Evolutionary conservation across 2,888 invertebrate genomes (phyloP).

Genomic region (Myathropa florea): DNA sequence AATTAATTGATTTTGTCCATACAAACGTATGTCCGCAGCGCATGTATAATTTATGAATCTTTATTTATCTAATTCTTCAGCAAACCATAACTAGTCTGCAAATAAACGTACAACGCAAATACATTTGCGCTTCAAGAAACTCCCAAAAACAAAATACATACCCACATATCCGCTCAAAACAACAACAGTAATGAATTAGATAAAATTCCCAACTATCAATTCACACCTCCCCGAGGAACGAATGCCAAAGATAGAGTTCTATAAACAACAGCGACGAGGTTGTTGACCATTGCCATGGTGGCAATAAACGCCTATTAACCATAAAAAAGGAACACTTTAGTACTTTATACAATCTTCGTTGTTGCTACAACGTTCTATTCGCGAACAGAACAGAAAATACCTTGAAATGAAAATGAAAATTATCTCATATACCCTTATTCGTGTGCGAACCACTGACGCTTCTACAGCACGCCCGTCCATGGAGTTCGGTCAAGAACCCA

Average conservation of each 20-base stretch:
- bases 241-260: constrained; percentile 3
- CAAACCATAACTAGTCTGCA: not conserved
- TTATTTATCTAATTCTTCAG: not conserved
- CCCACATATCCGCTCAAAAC: not conserved
- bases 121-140: constrained; percentile 30
- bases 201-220: constrained; percentile 58
- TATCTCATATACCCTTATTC: constrained; percentile 52
- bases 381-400: constrained; percentile 46
- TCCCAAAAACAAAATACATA: not conserved
- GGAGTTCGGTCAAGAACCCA: constrained; percentile 34
- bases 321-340: constrained; percentile 46
- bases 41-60: not conserved
- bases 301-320: constrained; percentile 59
- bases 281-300: constrained; percentile 56
- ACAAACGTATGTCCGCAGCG: not conserved
- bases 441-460: constrained; percentile 11
- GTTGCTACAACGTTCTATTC: constrained; percentile 26
- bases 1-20: not conserved
- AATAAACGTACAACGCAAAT: constrained; percentile 29
- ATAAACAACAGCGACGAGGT: constrained; percentile 37
- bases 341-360: constrained; percentile 10
- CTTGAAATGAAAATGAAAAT: constrained; percentile 74
- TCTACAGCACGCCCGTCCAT: not conserved
- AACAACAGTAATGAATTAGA: constrained; percentile 11
- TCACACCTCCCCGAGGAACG: constrained; percentile 41